Percentiles rank a stretch among this genome's conserved stretches.
phyloP scores from a whole-genome alignment of 1,140 invertebrate species.

The Lasioglossum baleicum region DNA sequence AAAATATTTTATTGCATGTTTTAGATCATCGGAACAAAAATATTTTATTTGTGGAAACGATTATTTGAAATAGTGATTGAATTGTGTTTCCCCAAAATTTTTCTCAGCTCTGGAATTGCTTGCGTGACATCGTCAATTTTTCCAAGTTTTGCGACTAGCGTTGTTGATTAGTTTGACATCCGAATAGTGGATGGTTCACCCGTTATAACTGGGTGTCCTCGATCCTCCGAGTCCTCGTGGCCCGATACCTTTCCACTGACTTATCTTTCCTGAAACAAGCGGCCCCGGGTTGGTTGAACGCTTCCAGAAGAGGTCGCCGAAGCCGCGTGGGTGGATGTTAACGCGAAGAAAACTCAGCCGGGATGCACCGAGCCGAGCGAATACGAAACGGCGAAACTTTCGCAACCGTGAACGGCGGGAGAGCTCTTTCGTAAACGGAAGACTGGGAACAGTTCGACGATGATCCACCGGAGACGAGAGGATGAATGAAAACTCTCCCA shows the following conservation, averaged over 20 bases:
- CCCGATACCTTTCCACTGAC: neutral
- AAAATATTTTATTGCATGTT: too few species aligned
- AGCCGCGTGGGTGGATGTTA: neutral
- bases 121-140: too few species aligned
- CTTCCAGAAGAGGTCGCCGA: conserved; percentile 4
- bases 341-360: conserved; percentile 8
- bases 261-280: conserved; percentile 14
- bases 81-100: too few species aligned
- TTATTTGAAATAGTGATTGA: too few species aligned
- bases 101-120: too few species aligned
- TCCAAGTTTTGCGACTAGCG: too few species aligned
- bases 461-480: neutral
- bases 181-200: too few species aligned
- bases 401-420: neutral
- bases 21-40: too few species aligned
- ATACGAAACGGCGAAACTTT: conserved; percentile 17
- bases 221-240: neutral
- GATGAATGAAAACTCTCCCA: neutral
- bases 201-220: neutral
- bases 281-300: conserved; percentile 2
- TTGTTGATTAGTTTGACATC: too few species aligned
- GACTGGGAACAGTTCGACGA: conserved; percentile 1
- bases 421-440: conserved; percentile 20
- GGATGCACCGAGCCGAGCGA: neutral
- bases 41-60: too few species aligned